Evolutionary conservation across 2,888 invertebrate species (phyloP), one percentile per base, ranked within the genome.

Genomic region (Pammene aurita): DNA sequence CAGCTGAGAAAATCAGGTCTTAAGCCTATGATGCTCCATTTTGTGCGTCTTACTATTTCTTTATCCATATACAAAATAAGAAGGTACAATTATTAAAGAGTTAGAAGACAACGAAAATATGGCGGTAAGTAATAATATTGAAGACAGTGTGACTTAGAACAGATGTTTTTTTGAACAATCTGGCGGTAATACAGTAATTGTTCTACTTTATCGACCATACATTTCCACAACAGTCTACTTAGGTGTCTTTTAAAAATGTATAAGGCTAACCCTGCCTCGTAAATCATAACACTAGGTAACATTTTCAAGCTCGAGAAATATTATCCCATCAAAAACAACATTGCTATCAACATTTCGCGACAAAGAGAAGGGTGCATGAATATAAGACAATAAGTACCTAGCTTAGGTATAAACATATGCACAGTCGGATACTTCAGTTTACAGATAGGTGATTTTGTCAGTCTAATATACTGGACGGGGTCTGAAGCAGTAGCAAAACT

Each of bases 251-350:
- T 48, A 48, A 65, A 69, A 60, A 69, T 65, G 58, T 38, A 69
- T 18, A 48, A 50, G 38, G 34, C 16, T 63, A 11, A 52, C 26
- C 11, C 41, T 38, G 58, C 54, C 16, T 50, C 65, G 54, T 69
- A 69, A 69, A 60, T 54, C 54, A 54, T 69, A 60, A 65, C 58
- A 69, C 41, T 44, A 13, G 34, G 58, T 58, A 34, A 69, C 48
- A 65, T 68, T 64, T 52, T 14, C 52, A 44, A 54, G 58, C 61
- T 62, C 62, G 48, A 70, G 55, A 67, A 67, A 67, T 66, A 62
- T 70, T 54, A 26, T 62, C 66, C 65, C 48, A 68, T 73, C 72
- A 71, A 67, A 64, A 60, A 66, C 57, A 64, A 38, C 62, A 67
- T 72, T 67, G 62, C 66, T 65, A 60, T 67, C 64, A 71, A 50